Conservation (phyloP, 2,888 invertebrate species). For the Harpalus rufipes region DNA sequence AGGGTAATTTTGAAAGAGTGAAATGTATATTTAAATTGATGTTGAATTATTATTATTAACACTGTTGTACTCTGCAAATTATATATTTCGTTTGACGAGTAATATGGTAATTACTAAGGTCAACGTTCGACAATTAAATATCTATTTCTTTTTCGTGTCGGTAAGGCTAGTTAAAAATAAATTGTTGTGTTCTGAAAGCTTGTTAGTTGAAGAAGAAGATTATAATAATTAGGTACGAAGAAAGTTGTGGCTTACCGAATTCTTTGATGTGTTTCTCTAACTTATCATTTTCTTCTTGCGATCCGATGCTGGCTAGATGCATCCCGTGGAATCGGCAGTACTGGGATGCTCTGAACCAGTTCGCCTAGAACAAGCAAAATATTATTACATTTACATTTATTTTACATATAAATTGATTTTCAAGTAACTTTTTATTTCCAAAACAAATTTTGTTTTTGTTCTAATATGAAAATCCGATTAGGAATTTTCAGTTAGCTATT, state of each 20-base stretch:
- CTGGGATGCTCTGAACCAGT: slow-evolving; percentile 95
- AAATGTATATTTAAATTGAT: not conserved
- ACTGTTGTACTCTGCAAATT: too few relatives aligned
- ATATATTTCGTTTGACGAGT: too few relatives aligned
- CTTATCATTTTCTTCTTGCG: slow-evolving; percentile 94
- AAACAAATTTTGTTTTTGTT: too few relatives aligned
- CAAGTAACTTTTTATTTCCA: not conserved
- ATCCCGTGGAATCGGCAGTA: slow-evolving; percentile 96
- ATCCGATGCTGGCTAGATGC: slow-evolving; percentile 93
- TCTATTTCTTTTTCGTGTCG: too few relatives aligned
- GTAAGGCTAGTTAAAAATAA: not conserved
- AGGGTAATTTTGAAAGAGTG: not conserved
- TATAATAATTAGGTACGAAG: too few relatives aligned
- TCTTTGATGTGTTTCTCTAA: slow-evolving; percentile 94
- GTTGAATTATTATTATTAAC: too few relatives aligned
- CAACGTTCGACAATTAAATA: too few relatives aligned
- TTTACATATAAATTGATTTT: not conserved
- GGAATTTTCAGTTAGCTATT: too few relatives aligned
- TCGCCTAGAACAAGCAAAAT: slow-evolving; percentile 83
- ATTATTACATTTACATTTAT: not conserved
- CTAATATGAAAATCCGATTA: too few relatives aligned
- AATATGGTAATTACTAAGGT: too few relatives aligned
- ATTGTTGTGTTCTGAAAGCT: too few relatives aligned
- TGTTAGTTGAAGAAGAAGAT: too few relatives aligned
- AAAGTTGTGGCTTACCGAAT: slow-evolving; percentile 82